Base-by-base conservation (phyloP, 2,113 vertebrate genomes). In the Suricata suricatta region DNA sequence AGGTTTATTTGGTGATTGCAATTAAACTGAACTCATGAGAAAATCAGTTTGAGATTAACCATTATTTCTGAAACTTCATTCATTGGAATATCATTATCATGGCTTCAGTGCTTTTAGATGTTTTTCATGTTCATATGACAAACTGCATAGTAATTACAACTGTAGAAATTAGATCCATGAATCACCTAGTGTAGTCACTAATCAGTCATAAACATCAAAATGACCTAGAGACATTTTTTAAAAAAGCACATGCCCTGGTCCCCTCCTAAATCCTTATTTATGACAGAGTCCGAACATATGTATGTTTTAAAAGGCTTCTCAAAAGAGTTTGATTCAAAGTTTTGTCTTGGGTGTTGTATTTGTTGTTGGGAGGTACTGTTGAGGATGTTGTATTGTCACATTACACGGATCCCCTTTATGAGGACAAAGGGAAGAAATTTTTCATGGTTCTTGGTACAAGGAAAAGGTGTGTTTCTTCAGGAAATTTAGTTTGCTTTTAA, bases 401-500 rank as follows among this genome's bases (percentile, higher is more conserved):
- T 38, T 63, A 69, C 38, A 54, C 68, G 69, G 54, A 47, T 88
- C 38, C 1, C 6, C 64, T 95, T 41, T 93, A 33, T 96, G 29
- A 93, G 63, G 54, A 83, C 27, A 84, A 72, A 81, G 38, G 63
- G 41, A 88, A 96, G 44, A 93, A 88, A 57, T 44, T 41, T 90
- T 94, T 86, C 35, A 50, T 88, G 12, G 1, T 44, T 6, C 1
- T 74, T 93, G 16, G 15, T 91, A 88, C 17, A 41, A 88, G 41
- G 31, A 71, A 71, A 89, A 95, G 8, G 27, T 80, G 1, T 71
- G 7, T 64, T 97, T 88, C 33, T 87, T 90, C 38, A 86, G 66
- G 83, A 86, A 89, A 96, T 13, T 29, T 64, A 64, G 72, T 91
- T 96, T 83, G 33, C 16, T 86, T 90, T 90, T 97, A 88, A 60